Conservation (phyloP, 1,140 invertebrate genomes). For the Diploscapter pachys region DNA sequence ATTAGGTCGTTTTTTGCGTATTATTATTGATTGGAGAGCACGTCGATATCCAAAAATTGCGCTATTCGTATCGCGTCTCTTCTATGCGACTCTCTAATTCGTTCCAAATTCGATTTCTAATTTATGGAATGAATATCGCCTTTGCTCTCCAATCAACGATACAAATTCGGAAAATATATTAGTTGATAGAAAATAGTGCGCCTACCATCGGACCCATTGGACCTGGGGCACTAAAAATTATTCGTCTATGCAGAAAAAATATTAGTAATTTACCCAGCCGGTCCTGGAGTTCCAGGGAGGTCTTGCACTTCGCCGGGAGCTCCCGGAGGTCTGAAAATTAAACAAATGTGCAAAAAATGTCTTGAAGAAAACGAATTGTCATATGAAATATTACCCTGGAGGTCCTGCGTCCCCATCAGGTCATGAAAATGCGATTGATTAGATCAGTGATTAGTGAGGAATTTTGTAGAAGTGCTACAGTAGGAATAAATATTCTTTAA, state of each 20-base stretch:
- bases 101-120: conserved; percentile 9
- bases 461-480: too few species aligned
- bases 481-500: not conserved
- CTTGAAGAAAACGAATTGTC: too few species aligned
- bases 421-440: conserved; percentile 31
- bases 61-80: not conserved
- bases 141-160: too few species aligned
- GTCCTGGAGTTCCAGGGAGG: conserved; percentile 32
- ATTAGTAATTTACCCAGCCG: conserved; percentile 18
- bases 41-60: too few species aligned
- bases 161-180: too few species aligned
- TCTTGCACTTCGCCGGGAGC: conserved; percentile 27
- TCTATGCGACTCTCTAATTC: conserved; percentile 6
- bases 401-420: conserved; percentile 4
- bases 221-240: conserved; percentile 33
- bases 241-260: conserved; percentile 5
- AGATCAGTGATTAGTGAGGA: conserved; percentile 13
- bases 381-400: conserved; percentile 4
- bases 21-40: too few species aligned
- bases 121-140: too few species aligned
- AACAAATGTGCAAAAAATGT: too few species aligned
- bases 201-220: conserved; percentile 28
- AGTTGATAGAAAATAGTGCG: not conserved
- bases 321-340: conserved; percentile 27
- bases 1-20: too few species aligned